Evolutionary conservation across 2,797 vertebrate species (phyloP).

Genomic region (Pseudotriccus pelzelni): DNA sequence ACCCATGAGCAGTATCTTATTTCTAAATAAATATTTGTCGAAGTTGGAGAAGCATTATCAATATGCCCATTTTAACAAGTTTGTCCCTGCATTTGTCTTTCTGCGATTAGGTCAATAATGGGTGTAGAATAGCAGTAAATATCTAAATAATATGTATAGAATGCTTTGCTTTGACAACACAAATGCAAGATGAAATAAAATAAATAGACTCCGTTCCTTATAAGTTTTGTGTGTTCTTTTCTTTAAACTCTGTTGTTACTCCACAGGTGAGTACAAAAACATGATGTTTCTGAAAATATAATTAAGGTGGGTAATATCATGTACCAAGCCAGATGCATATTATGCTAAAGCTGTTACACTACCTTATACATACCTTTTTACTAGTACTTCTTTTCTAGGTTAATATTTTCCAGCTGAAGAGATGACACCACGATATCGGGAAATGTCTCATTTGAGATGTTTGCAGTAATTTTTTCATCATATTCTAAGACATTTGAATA

Average conservation of each 20-base stretch:
- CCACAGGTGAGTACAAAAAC: background rate
- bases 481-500: background rate
- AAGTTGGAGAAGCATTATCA: constrained; percentile 31
- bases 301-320: background rate
- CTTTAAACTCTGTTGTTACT: background rate
- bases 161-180: constrained; percentile 43
- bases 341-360: background rate
- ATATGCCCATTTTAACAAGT: constrained; percentile 38
- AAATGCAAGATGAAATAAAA: constrained; percentile 64
- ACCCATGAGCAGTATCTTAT: constrained; percentile 19
- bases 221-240: constrained; percentile 8
- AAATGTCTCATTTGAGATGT: background rate
- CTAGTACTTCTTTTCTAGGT: background rate
- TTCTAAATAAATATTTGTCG: constrained; percentile 46
- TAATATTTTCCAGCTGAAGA: background rate
- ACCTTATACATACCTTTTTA: background rate
- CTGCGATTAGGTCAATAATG: constrained; percentile 44
- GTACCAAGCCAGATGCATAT: background rate
- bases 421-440: background rate
- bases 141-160: constrained; percentile 45
- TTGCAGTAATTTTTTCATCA: background rate
- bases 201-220: constrained; percentile 14
- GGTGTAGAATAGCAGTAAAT: constrained; percentile 60
- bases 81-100: constrained; percentile 57
- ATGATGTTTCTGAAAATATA: background rate